Percentiles rank a stretch among this genome's conserved stretches.
These are phyloP conservation scores for Cavia porcellus DNA, from an alignment of 2,113 vertebrate genomes.

Conservation along the genomic window DNA sequence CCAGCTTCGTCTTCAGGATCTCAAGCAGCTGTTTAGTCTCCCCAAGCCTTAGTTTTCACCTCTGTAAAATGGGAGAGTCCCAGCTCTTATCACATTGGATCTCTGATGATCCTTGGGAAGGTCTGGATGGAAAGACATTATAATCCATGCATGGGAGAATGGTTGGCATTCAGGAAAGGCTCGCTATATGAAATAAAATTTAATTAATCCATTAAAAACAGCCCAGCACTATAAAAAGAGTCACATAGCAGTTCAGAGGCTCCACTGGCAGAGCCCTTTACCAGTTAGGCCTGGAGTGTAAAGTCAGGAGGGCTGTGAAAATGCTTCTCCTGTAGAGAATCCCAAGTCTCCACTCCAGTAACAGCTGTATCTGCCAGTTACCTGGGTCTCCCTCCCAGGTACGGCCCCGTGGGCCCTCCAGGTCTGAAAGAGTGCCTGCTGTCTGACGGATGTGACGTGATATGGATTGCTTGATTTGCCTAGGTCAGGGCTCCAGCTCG, in stretches of 20 bases:
- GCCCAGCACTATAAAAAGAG: not conserved
- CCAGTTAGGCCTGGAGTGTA: not conserved
- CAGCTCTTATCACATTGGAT: not conserved
- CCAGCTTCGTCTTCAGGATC: not conserved
- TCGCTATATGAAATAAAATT: slow-evolving; percentile 49
- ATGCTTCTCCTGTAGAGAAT: not conserved
- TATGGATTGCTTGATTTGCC: not conserved
- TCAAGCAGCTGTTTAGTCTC: not conserved
- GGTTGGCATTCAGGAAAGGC: slow-evolving; percentile 19
- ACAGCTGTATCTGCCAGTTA: not conserved
- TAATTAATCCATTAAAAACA: slow-evolving; percentile 53
- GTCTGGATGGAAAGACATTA: not conserved
- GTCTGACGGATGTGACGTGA: not conserved
- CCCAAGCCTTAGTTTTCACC: not conserved
- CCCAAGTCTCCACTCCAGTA: not conserved
- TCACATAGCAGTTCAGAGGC: slow-evolving; percentile 9
- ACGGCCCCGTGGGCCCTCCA: not conserved
- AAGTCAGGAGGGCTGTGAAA: not conserved
- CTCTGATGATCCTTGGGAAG: not conserved
- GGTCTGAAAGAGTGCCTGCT: not conserved
- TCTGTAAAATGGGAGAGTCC: not conserved
- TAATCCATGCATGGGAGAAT: not conserved
- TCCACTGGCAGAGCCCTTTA: not conserved
- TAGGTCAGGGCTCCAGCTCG: not conserved
- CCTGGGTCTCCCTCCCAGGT: not conserved